Evolutionary conservation across 2,888 invertebrate genomes (phyloP).

Genomic region (Parnassius orleans): DNA sequence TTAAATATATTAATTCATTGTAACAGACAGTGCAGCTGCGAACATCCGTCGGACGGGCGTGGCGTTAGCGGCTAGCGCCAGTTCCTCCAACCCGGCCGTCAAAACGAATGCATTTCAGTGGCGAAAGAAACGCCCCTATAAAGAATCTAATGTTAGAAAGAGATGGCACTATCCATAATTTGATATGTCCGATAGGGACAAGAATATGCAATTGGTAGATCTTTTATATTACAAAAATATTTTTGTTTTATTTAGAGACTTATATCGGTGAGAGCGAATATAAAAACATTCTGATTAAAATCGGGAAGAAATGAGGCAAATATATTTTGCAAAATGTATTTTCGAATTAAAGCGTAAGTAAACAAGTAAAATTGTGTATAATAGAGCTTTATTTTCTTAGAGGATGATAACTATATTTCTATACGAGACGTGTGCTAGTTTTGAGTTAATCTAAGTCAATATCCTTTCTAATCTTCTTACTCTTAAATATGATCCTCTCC

Average conservation of each 20-base stretch:
- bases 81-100: slow-evolving; percentile 82
- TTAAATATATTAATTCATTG: slow-evolving; percentile 6
- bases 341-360: slow-evolving; percentile 6
- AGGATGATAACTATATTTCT: slow-evolving; percentile 5
- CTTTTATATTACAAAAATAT: not conserved
- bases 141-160: slow-evolving; percentile 3
- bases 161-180: slow-evolving; percentile 2
- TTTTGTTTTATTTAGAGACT: not conserved
- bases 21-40: slow-evolving; percentile 80
- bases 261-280: not conserved
- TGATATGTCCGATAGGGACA: not conserved
- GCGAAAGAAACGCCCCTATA: slow-evolving; percentile 91
- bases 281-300: not conserved
- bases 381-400: slow-evolving; percentile 13
- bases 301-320: not conserved
- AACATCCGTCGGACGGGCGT: slow-evolving; percentile 82
- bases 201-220: not conserved
- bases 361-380: slow-evolving; percentile 6
- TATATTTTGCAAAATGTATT: slow-evolving; percentile 10
- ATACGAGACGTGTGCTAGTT: slow-evolving; percentile 3
- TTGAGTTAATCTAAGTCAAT: slow-evolving; percentile 21
- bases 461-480: too few relatives aligned
- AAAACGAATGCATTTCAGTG: slow-evolving; percentile 90
- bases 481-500: not conserved
- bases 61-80: slow-evolving; percentile 76